phyloP scores from a whole-genome alignment of 2,797 vertebrate species.

The Tenualosa thibaudeaui region DNA sequence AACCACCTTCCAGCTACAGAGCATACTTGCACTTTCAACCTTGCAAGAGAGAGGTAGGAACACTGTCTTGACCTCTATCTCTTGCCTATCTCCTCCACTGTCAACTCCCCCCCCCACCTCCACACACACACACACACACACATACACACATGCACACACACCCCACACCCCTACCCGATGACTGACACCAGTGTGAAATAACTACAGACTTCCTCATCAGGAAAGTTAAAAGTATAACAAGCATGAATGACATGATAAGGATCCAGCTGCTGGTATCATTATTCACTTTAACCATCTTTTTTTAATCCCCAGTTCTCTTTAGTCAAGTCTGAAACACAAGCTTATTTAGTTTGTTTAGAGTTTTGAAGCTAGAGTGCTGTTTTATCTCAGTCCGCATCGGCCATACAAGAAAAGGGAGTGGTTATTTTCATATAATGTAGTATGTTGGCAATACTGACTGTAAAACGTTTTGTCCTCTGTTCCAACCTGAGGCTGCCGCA shows the following conservation, averaged over 20 bases:
- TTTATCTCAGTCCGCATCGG: slow-evolving; percentile 37
- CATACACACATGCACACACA: no score
- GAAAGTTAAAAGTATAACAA: slow-evolving; percentile 52
- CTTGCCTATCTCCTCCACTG: slow-evolving; percentile 36
- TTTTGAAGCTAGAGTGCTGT: slow-evolving; percentile 27
- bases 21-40: slow-evolving; percentile 56
- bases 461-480: slow-evolving; percentile 38
- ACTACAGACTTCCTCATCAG: slow-evolving; percentile 53
- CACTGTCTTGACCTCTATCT: slow-evolving; percentile 34
- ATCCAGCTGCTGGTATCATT: slow-evolving; percentile 50
- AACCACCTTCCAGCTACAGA: slow-evolving; percentile 52
- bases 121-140: no score
- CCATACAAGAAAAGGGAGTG: slow-evolving; percentile 33
- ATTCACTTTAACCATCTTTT: slow-evolving; percentile 40
- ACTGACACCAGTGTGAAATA: slow-evolving; percentile 41
- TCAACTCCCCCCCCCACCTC: background rate
- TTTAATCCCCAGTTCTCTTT: slow-evolving; percentile 41
- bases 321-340: slow-evolving; percentile 31
- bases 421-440: background rate
- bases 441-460: slow-evolving; percentile 35
- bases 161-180: slow-evolving; percentile 24
- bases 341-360: background rate
- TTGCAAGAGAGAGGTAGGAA: slow-evolving; percentile 44
- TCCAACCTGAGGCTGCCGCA: slow-evolving; percentile 35
- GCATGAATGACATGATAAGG: slow-evolving; percentile 50